A percentile compares a stretch with the other conserved stretches of the same genome.
phyloP scores from a whole-genome alignment of 1,140 invertebrate genomes.

The Daktulosphaira vitifoliae region DNA sequence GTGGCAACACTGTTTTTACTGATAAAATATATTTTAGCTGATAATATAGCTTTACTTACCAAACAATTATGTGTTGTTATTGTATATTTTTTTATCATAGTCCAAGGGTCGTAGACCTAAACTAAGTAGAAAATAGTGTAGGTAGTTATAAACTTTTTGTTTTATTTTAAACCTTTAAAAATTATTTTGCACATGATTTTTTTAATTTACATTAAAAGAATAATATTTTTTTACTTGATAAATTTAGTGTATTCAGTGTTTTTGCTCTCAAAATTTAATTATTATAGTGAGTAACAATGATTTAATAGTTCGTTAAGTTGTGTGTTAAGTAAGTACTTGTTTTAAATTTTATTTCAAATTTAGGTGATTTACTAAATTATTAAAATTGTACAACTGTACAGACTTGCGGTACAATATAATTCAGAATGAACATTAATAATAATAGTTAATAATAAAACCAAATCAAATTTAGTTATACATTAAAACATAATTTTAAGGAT shows the following conservation, averaged over 20 bases:
- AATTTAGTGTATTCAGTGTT: background rate
- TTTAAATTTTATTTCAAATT: too few relatives aligned
- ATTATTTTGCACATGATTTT: too few relatives aligned
- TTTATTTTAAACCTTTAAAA: too few relatives aligned
- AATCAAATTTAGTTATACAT: too few relatives aligned
- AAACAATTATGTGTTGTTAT: conserved; percentile 7
- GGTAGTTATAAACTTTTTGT: background rate
- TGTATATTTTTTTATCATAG: conserved; percentile 3
- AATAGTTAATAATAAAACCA: too few relatives aligned
- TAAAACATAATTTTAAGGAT: too few relatives aligned
- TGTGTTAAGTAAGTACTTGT: background rate
- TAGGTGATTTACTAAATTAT: too few relatives aligned
- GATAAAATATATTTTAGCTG: background rate
- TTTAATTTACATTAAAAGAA: background rate
- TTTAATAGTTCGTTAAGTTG: background rate
- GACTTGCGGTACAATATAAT: too few relatives aligned
- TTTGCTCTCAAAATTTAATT: background rate
- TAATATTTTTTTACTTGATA: background rate
- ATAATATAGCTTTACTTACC: background rate
- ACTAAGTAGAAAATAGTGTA: background rate
- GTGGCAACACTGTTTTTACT: background rate
- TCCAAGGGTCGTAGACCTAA: conserved; percentile 15
- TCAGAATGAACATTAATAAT: too few relatives aligned
- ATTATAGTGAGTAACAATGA: background rate
- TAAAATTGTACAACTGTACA: too few relatives aligned